These are phyloP conservation scores for Megastigmus dorsalis DNA, from an alignment of 2,888 invertebrate genomes.

Conservation along the genomic window DNA sequence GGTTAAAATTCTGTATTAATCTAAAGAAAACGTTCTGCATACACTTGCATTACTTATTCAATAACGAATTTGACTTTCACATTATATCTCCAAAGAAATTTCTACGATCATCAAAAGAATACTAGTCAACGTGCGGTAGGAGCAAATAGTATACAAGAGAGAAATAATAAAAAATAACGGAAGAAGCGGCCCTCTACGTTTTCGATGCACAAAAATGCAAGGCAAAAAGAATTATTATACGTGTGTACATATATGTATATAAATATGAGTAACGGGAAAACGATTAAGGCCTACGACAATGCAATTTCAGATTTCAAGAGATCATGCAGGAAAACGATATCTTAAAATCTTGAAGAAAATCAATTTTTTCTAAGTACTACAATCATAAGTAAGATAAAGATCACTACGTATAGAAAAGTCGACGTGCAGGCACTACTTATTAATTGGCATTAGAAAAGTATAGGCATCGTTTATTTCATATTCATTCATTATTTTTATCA, in stretches of 20 bases:
- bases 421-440: conserved; percentile 48
- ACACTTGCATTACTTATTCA: conserved; percentile 36
- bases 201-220: conserved; percentile 47
- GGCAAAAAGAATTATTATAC: conserved; percentile 24
- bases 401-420: conserved; percentile 41
- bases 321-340: conserved; percentile 54
- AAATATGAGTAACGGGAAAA: conserved; percentile 24
- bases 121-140: conserved; percentile 40
- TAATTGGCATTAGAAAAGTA: conserved; percentile 44
- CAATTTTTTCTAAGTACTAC: conserved; percentile 47
- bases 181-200: conserved; percentile 46
- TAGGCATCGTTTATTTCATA: conserved; percentile 26
- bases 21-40: no score
- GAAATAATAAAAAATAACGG: conserved; percentile 21
- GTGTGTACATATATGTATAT: conserved; percentile 11
- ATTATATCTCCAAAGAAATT: conserved; percentile 20
- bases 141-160: conserved; percentile 39
- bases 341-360: conserved; percentile 55
- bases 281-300: conserved; percentile 44
- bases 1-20: no score
- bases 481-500: conserved; percentile 6
- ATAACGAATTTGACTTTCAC: conserved; percentile 15
- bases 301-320: conserved; percentile 51
- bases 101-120: conserved; percentile 15
- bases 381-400: conserved; percentile 28